Percentiles rank a stretch among this genome's conserved stretches.
Conservation (phyloP, 2,888 invertebrate genomes). For the Eulithis testata region DNA sequence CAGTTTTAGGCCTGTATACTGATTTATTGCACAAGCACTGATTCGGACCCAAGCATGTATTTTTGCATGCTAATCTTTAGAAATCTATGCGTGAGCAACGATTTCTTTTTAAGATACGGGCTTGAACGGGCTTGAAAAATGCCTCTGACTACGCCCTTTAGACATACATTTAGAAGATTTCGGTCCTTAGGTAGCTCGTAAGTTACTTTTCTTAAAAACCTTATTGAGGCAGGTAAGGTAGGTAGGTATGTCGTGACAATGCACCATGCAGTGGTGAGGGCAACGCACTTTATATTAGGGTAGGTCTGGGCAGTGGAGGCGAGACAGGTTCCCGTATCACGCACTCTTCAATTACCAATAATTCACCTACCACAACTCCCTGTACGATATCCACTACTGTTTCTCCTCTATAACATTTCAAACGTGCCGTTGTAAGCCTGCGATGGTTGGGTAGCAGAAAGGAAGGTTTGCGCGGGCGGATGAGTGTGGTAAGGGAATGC, state of each 20-base stretch:
- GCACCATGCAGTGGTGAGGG: conserved; percentile 57
- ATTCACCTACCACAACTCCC: conserved; percentile 14
- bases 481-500: conserved; percentile 51
- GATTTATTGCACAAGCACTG: no score
- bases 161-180: no score
- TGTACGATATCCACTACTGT: conserved; percentile 46
- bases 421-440: conserved; percentile 22
- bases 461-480: conserved; percentile 10
- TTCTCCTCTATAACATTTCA: neutral
- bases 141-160: no score
- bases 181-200: no score
- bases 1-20: no score
- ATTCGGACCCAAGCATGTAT: no score
- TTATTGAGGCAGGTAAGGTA: conserved; percentile 4
- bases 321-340: conserved; percentile 58
- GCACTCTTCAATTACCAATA: conserved; percentile 48
- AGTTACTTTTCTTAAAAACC: no score
- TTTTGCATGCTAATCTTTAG: no score
- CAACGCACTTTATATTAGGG: conserved; percentile 70
- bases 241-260: conserved; percentile 46
- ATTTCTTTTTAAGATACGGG: no score
- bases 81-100: no score
- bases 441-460: conserved; percentile 42
- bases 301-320: conserved; percentile 70
- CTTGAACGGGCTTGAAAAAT: no score